Conservation (phyloP, 2,113 vertebrate species). For the Mastomys coucha region DNA sequence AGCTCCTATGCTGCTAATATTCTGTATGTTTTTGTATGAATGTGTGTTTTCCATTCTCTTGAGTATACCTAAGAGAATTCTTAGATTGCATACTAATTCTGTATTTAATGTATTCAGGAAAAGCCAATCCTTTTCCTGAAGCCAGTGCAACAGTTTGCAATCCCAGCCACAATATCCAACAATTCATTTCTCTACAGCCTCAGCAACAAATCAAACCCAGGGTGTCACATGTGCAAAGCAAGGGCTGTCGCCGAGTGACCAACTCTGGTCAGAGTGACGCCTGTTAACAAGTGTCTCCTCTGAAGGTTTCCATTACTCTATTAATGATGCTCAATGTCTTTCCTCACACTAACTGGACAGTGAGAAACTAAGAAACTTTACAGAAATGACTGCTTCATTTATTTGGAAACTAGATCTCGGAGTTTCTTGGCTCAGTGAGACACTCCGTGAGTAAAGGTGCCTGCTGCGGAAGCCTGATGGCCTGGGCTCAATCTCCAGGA, state of each 20-base stretch:
- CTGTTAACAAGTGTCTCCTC: background rate
- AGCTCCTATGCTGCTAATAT: background rate
- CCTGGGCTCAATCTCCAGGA: background rate
- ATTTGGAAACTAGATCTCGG: background rate
- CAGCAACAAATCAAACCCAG: background rate
- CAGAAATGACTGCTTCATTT: constrained; percentile 13
- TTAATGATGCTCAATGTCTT: background rate
- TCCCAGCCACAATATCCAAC: background rate
- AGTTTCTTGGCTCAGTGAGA: background rate
- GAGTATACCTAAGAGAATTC: background rate
- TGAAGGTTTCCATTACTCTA: background rate
- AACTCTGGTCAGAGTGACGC: background rate
- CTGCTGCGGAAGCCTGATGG: too few species aligned
- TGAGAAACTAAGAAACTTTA: background rate
- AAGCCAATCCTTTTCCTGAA: background rate
- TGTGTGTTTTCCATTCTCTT: constrained; percentile 6
- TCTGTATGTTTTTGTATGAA: background rate
- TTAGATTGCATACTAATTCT: background rate
- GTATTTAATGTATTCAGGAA: background rate
- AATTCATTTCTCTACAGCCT: background rate
- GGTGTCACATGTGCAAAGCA: background rate
- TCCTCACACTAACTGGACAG: background rate
- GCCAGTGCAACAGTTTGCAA: background rate
- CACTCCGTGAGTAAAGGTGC: background rate
- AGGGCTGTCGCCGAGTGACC: too few species aligned